A percentile compares a stretch with the other conserved stretches of the same genome.
phyloP scores from a whole-genome alignment of 2,888 invertebrate species.

The Troides helena region DNA sequence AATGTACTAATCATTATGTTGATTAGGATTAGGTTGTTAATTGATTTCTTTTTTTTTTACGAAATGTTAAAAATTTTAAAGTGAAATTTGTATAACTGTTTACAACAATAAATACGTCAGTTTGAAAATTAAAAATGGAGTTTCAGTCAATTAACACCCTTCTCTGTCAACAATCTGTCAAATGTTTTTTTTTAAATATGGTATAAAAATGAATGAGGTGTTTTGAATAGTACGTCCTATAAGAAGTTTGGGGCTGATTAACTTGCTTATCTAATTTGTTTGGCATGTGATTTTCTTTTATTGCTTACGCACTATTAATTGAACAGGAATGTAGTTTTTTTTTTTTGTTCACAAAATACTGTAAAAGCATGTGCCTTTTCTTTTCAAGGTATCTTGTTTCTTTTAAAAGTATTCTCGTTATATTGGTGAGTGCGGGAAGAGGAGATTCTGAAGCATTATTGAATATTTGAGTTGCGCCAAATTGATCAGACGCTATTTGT shows the following conservation, averaged over 20 bases:
- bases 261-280: slow-evolving; percentile 58
- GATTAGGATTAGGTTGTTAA: slow-evolving; percentile 78
- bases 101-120: slow-evolving; percentile 75
- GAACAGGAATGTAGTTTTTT: neutral
- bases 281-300: slow-evolving; percentile 41
- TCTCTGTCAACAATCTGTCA: slow-evolving; percentile 57
- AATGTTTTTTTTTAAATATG: slow-evolving; percentile 1
- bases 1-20: slow-evolving; percentile 57
- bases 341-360: neutral
- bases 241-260: slow-evolving; percentile 45
- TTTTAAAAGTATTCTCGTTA: neutral
- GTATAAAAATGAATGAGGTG: slow-evolving; percentile 30
- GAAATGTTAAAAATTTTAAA: slow-evolving; percentile 62
- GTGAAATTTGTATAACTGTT: slow-evolving; percentile 73
- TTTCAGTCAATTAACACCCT: slow-evolving; percentile 81
- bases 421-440: too few species aligned
- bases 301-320: slow-evolving; percentile 25
- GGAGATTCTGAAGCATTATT: neutral
- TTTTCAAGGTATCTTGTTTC: neutral
- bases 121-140: slow-evolving; percentile 73
- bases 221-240: slow-evolving; percentile 22
- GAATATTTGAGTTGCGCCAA: neutral
- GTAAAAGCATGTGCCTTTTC: slow-evolving; percentile 18
- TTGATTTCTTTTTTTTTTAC: slow-evolving; percentile 62
- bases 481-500: slow-evolving; percentile 8